phyloP scores from a whole-genome alignment of 1,140 invertebrate genomes.

The Phortica variegata region DNA sequence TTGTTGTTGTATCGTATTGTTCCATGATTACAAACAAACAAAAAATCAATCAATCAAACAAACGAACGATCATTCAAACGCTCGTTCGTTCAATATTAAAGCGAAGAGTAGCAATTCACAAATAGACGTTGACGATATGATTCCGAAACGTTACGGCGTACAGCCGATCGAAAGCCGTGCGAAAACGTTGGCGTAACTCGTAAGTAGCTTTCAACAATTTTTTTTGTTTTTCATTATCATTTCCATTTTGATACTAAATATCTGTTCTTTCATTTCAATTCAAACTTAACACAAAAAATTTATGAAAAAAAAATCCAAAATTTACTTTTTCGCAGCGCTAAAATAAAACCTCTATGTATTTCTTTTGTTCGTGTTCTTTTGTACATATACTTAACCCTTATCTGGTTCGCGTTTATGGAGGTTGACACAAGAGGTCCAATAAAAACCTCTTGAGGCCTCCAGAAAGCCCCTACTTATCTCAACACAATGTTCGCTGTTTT shows the following conservation, averaged over 20 bases:
- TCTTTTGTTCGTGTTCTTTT: slow-evolving; percentile 30
- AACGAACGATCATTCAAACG: slow-evolving; percentile 34
- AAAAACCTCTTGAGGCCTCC: too few species aligned
- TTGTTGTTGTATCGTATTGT: slow-evolving; percentile 57
- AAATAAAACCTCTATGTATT: slow-evolving; percentile 23
- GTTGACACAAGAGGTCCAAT: background rate
- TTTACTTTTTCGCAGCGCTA: slow-evolving; percentile 17
- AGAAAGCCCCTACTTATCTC: slow-evolving; percentile 48
- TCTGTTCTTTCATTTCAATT: slow-evolving; percentile 30
- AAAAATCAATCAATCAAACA: slow-evolving; percentile 10
- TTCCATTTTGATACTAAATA: slow-evolving; percentile 11
- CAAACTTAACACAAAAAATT: too few species aligned
- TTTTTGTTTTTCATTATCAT: slow-evolving; percentile 26
- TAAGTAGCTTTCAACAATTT: slow-evolving; percentile 21
- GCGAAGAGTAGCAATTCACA: slow-evolving; percentile 47
- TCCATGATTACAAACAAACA: slow-evolving; percentile 38
- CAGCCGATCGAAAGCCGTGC: slow-evolving; percentile 47
- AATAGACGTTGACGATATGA: slow-evolving; percentile 42
- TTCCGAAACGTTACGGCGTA: slow-evolving; percentile 40
- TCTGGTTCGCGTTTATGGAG: slow-evolving; percentile 15
- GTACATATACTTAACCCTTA: slow-evolving; percentile 22
- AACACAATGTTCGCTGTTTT: slow-evolving; percentile 36
- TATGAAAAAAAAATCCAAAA: background rate
- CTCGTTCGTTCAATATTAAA: slow-evolving; percentile 34
- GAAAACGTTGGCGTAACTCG: slow-evolving; percentile 32